Percentiles rank a stretch among this genome's conserved stretches.
phyloP scores from a whole-genome alignment of 1,140 invertebrate genomes.

The Rhopalosiphum padi region DNA sequence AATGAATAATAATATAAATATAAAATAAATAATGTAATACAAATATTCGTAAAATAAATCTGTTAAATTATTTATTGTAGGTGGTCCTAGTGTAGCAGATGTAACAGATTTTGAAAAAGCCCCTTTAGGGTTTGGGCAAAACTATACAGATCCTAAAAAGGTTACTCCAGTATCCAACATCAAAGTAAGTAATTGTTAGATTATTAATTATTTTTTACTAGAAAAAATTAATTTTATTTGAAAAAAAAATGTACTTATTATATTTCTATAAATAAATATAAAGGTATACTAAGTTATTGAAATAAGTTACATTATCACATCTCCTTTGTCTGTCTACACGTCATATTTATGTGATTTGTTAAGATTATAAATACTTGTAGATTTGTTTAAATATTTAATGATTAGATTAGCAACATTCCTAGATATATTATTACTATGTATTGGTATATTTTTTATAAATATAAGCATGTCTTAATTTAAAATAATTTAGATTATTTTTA shows the following conservation, averaged over 20 bases:
- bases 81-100: constrained; percentile 54
- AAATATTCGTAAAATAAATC: background rate
- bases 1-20: too few relatives aligned
- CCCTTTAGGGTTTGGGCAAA: constrained; percentile 52
- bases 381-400: background rate
- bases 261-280: too few relatives aligned
- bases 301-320: background rate
- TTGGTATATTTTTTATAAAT: too few relatives aligned
- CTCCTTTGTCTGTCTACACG: background rate
- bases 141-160: constrained; percentile 47
- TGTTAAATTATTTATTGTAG: background rate
- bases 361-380: too few relatives aligned
- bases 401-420: background rate
- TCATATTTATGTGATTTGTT: too few relatives aligned
- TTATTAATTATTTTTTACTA: background rate
- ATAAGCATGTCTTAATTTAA: too few relatives aligned
- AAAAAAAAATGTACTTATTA: background rate
- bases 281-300: too few relatives aligned
- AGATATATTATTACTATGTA: background rate
- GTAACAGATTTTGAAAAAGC: constrained; percentile 55
- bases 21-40: too few relatives aligned
- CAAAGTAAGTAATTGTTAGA: constrained; percentile 12
- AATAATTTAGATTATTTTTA: too few relatives aligned
- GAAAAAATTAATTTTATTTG: background rate
- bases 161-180: background rate